These are phyloP conservation scores for Sebastes steindachneri DNA, from an alignment of 2,797 vertebrate genomes.

Conservation along the genomic window DNA sequence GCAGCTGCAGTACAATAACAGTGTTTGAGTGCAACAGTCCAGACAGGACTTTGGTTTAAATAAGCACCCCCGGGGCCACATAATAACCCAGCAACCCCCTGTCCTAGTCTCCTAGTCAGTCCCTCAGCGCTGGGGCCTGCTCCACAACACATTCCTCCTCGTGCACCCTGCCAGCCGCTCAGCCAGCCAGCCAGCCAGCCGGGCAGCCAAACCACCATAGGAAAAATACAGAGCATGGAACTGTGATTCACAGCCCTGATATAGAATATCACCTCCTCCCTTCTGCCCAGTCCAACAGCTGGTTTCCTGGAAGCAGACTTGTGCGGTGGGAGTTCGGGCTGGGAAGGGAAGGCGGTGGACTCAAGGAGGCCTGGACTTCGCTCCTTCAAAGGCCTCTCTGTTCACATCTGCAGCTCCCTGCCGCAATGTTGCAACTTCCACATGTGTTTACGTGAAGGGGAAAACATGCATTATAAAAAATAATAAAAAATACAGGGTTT, in stretches of 20 bases:
- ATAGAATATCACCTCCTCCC: slow-evolving; percentile 81
- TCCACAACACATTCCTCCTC: slow-evolving; percentile 75
- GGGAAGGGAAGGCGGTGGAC: slow-evolving; percentile 38
- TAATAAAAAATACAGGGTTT: slow-evolving; percentile 22
- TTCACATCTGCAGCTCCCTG: slow-evolving; percentile 56
- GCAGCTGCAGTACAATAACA: slow-evolving; percentile 80
- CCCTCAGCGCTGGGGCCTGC: slow-evolving; percentile 53
- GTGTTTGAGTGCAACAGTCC: slow-evolving; percentile 76
- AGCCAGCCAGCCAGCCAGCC: slow-evolving; percentile 63
- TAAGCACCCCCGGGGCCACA: slow-evolving; percentile 73
- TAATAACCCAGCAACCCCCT: slow-evolving; percentile 75
- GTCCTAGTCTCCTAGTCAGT: slow-evolving; percentile 63
- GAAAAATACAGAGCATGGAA: slow-evolving; percentile 82
- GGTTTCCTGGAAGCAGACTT: slow-evolving; percentile 82
- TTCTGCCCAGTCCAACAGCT: slow-evolving; percentile 76
- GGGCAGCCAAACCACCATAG: slow-evolving; percentile 73
- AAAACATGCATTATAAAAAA: slow-evolving; percentile 25
- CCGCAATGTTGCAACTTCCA: slow-evolving; percentile 46
- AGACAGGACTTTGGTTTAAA: slow-evolving; percentile 82
- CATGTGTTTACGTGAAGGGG: slow-evolving; percentile 34
- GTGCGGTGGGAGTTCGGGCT: slow-evolving; percentile 59
- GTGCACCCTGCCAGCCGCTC: slow-evolving; percentile 57
- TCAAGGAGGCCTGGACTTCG: slow-evolving; percentile 34
- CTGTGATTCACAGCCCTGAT: slow-evolving; percentile 84
- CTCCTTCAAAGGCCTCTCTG: slow-evolving; percentile 65